Percentiles rank a stretch among this genome's conserved stretches.
Conservation (phyloP, 2,113 vertebrate genomes). For the Maccullochella peelii region DNA sequence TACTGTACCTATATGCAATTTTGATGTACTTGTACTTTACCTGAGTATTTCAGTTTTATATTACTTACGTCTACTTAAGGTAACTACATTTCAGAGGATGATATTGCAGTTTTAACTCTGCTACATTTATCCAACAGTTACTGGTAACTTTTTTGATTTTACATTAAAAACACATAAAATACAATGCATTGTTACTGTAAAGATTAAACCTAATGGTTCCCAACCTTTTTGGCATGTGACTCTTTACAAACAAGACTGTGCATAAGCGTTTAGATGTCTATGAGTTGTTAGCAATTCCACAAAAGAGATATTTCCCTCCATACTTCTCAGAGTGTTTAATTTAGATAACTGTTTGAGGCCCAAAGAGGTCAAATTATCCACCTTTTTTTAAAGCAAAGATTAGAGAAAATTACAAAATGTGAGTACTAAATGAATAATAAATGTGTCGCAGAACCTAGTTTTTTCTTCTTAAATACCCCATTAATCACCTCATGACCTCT, state of each 20-base stretch:
- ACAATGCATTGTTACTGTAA: background rate
- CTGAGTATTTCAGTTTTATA: background rate
- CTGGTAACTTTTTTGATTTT: background rate
- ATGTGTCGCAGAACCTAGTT: background rate
- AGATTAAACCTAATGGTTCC: background rate
- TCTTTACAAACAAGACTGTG: background rate
- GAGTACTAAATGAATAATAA: background rate
- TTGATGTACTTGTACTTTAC: background rate
- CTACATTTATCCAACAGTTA: background rate
- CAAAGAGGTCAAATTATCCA: background rate
- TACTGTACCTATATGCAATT: background rate
- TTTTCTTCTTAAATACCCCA: background rate
- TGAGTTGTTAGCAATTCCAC: background rate
- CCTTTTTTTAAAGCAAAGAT: background rate
- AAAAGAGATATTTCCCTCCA: background rate
- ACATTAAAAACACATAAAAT: background rate
- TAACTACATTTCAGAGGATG: background rate
- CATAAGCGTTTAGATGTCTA: background rate
- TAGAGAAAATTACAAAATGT: background rate
- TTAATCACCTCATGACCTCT: background rate
- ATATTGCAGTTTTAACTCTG: background rate
- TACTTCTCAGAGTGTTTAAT: background rate
- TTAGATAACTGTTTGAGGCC: background rate
- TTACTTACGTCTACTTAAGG: too few species aligned
- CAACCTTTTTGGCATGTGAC: background rate